Conservation (phyloP, 2,888 invertebrate species). For the Thelaira solivaga region DNA sequence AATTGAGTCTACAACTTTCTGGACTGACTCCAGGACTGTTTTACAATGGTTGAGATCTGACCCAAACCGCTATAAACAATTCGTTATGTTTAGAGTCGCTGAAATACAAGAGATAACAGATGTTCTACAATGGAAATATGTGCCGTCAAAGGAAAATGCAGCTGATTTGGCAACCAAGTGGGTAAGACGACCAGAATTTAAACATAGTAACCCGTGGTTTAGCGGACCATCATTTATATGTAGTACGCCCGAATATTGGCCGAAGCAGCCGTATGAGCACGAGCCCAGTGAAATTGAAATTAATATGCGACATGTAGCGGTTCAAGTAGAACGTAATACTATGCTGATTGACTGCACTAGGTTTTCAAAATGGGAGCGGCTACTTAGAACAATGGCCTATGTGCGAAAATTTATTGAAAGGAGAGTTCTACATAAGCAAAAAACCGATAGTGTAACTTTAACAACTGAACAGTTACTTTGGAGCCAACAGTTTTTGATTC, state of each 20-base stretch:
- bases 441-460: too few relatives aligned
- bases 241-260: background rate
- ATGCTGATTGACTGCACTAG: background rate
- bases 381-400: too few relatives aligned
- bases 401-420: too few relatives aligned
- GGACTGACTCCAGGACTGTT: constrained; percentile 67
- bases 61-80: constrained; percentile 56
- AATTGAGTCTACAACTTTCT: constrained; percentile 23
- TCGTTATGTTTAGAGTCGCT: constrained; percentile 57
- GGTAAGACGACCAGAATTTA: background rate
- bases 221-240: background rate
- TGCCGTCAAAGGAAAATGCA: background rate
- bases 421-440: too few relatives aligned
- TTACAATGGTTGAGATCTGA: constrained; percentile 65
- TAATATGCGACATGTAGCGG: background rate
- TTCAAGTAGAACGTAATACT: background rate
- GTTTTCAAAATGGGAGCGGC: too few relatives aligned
- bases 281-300: too few relatives aligned
- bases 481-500: too few relatives aligned
- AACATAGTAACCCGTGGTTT: background rate
- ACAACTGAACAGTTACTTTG: too few relatives aligned
- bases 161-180: background rate
- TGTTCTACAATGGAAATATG: background rate
- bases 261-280: too few relatives aligned
- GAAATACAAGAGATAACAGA: constrained; percentile 15